Base-by-base conservation (phyloP, 2,888 invertebrate species). In the Agrotis exclamationis region DNA sequence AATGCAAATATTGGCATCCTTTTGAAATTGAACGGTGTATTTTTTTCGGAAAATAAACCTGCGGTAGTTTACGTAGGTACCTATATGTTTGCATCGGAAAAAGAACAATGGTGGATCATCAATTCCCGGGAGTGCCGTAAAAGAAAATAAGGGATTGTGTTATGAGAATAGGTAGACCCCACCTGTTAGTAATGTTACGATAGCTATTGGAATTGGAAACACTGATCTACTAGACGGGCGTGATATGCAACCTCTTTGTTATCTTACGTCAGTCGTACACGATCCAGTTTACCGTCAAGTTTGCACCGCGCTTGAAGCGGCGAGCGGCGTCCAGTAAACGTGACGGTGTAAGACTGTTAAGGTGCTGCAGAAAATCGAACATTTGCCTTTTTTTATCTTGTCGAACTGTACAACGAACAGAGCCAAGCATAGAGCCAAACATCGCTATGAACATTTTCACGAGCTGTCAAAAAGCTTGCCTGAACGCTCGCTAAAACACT, bases 81-180 rank as follows among this genome's bases (percentile, higher is more conserved):
- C n/a, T n/a, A n/a, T n/a, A 56, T 22, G 39, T 62, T 47, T 48
- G 51, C 13, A 60, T 39, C 56, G 24, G 45, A 5, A 68, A 74
- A 60, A 51, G 20, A 56, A 69, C 50, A 75, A 74, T 69, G 50
- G 58, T n/a, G 58, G 58, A 59, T 45, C 58, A 76, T 70, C 54
- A 60, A 76, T 54, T 64, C 70, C 63, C 59, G 14, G 14, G 63
- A 59, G 63, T 56, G 50, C 59, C 22, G n/a, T 50, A n/a, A 33
- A 59, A 13, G 63, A 45, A 53, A 75, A 76, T 76, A 59, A 63
- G 45, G 59, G 39, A 63, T 70, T 76, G n/a, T 47, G 11, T 56
- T 74, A 70, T 28, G 44, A 56, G 48, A 22, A 48, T 50, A 5
- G 33, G 39, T 24, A 63, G 53, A 14, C 20, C 45, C 28, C 33